Evolutionary conservation across 2,888 invertebrate species (phyloP).

Genomic region (Callyntrura guangdongensis): DNA sequence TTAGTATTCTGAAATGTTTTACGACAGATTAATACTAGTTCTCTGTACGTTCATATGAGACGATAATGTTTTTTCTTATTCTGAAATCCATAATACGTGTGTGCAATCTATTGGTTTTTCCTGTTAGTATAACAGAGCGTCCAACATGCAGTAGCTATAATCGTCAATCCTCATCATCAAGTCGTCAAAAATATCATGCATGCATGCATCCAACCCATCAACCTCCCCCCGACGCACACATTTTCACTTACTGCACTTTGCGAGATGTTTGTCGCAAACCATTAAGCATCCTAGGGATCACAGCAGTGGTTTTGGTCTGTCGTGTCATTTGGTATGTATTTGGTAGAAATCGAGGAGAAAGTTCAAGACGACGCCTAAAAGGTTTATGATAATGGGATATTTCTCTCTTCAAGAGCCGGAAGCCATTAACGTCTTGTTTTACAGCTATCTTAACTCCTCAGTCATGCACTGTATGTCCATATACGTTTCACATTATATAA

Average conservation of each 20-base stretch:
- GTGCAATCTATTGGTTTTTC: too few relatives aligned
- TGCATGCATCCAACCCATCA: neutral
- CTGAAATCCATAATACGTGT: neutral
- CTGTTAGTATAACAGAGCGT: too few relatives aligned
- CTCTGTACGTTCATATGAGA: neutral
- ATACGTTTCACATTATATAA: too few relatives aligned
- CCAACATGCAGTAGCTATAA: too few relatives aligned
- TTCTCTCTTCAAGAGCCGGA: conserved; percentile 75
- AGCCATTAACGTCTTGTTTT: conserved; percentile 78
- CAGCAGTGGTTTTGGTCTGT: conserved; percentile 49
- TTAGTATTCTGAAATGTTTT: neutral
- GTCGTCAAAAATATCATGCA: neutral
- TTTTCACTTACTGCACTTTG: conserved; percentile 44
- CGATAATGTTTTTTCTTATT: neutral
- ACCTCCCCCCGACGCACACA: neutral
- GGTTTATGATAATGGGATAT: conserved; percentile 75
- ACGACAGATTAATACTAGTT: neutral
- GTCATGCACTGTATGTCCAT: neutral
- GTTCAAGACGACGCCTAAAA: conserved; percentile 73
- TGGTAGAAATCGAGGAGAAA: conserved; percentile 56
- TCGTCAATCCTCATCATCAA: too few relatives aligned
- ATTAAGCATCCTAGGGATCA: conserved; percentile 60
- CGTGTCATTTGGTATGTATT: conserved; percentile 38
- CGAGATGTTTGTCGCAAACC: conserved; percentile 73
- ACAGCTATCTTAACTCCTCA: conserved; percentile 70